Conservation (phyloP, 2,797 vertebrate species). For the Picus viridis region DNA sequence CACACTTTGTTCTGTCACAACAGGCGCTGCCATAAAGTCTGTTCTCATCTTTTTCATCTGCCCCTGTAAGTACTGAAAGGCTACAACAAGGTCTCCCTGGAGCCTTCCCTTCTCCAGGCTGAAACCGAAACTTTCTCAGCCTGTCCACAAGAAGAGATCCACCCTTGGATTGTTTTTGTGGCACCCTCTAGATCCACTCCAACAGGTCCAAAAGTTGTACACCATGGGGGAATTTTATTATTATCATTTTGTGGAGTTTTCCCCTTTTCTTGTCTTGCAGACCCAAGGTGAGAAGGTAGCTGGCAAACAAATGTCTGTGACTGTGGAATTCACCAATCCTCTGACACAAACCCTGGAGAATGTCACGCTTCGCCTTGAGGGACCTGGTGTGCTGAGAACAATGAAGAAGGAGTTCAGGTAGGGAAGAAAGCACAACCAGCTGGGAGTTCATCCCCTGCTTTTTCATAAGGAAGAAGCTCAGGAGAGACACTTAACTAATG, state of each 20-base stretch:
- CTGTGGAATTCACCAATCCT: constrained; percentile 90
- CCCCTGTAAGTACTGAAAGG: too few relatives aligned
- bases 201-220: background rate
- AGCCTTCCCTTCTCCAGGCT: too few relatives aligned
- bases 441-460: background rate
- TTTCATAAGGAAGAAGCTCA: background rate
- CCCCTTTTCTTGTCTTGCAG: constrained; percentile 69
- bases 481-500: background rate
- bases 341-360: constrained; percentile 84
- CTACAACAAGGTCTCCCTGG: too few relatives aligned
- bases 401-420: constrained; percentile 87
- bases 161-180: too few relatives aligned
- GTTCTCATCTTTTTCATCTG: too few relatives aligned
- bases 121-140: too few relatives aligned
- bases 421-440: background rate
- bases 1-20: too few relatives aligned
- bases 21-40: too few relatives aligned
- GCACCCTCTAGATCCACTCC: too few relatives aligned
- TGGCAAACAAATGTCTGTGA: constrained; percentile 84
- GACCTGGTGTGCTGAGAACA: constrained; percentile 83
- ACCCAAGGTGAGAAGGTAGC: constrained; percentile 74
- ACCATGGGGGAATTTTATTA: background rate
- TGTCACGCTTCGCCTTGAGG: constrained; percentile 86
- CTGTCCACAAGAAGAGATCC: too few relatives aligned
- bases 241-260: background rate